A percentile compares a stretch with the other conserved stretches of the same genome.
Evolutionary conservation across 1,140 invertebrate genomes (phyloP).

Genomic region (Teleopsis dalmanni): DNA sequence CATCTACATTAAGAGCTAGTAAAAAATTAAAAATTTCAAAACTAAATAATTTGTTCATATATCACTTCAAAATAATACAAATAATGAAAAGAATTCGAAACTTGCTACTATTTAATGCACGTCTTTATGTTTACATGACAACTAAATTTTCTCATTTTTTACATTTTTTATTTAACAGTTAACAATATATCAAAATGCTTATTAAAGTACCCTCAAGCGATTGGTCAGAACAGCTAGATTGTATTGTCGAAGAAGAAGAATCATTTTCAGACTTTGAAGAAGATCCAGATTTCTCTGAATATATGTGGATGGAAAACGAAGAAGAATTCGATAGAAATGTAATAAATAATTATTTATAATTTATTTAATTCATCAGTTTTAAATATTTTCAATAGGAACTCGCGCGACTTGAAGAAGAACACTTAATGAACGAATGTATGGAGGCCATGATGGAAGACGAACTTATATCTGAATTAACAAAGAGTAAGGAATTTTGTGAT

Average conservation of each 20-base stretch:
- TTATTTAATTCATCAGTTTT: not conserved
- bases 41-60: too few species aligned
- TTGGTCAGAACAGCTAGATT: constrained; percentile 42
- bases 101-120: too few species aligned
- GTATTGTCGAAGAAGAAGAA: constrained; percentile 47
- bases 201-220: constrained; percentile 42
- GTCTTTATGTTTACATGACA: too few species aligned
- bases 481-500: constrained; percentile 44
- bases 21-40: too few species aligned
- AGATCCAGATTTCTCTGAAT: constrained; percentile 72
- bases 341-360: constrained; percentile 13
- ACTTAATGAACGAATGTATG: constrained; percentile 76
- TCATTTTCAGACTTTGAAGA: constrained; percentile 48
- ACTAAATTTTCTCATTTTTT: too few species aligned
- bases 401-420: constrained; percentile 78
- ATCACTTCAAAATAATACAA: too few species aligned
- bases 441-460: constrained; percentile 74
- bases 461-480: constrained; percentile 43
- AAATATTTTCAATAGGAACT: constrained; percentile 48
- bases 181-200: constrained; percentile 38
- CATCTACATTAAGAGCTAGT: too few species aligned
- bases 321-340: constrained; percentile 84
- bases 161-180: too few species aligned
- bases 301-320: constrained; percentile 87
- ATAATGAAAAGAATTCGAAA: too few species aligned